Evolutionary conservation across 2,797 vertebrate genomes (phyloP).

Genomic region (Eulemur rubriventer): DNA sequence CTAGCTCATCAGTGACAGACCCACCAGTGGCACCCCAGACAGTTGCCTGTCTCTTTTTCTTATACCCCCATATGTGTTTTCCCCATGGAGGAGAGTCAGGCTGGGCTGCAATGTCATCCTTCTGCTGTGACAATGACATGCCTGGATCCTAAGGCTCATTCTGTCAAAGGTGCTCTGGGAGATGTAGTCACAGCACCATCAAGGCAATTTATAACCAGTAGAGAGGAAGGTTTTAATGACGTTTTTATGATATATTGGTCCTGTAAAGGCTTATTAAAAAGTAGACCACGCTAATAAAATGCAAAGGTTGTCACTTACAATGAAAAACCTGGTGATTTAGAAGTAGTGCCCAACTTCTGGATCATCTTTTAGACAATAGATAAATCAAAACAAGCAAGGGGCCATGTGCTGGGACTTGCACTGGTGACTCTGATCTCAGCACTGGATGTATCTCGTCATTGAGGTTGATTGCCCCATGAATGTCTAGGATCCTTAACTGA

Average conservation of each 20-base stretch:
- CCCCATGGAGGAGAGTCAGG: background rate
- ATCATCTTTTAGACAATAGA: slow-evolving; percentile 75
- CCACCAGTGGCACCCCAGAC: rapidly evolving
- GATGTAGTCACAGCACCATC: slow-evolving; percentile 63
- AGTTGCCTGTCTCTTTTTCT: background rate
- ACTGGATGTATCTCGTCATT: background rate
- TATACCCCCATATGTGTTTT: background rate
- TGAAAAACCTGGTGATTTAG: slow-evolving; percentile 82
- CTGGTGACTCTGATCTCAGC: slow-evolving; percentile 46
- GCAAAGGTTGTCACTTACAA: slow-evolving; percentile 81
- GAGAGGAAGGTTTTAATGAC: slow-evolving; percentile 74
- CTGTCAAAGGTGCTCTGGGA: slow-evolving; percentile 42
- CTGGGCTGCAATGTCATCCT: background rate
- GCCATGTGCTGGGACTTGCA: slow-evolving; percentile 49
- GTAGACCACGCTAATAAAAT: slow-evolving; percentile 81
- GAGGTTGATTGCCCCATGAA: background rate
- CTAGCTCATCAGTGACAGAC: background rate
- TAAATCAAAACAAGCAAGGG: slow-evolving; percentile 80
- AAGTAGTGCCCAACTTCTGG: slow-evolving; percentile 73
- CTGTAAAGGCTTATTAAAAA: slow-evolving; percentile 81
- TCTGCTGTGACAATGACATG: slow-evolving; percentile 18
- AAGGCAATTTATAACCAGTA: slow-evolving; percentile 75
- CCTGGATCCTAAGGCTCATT: background rate
- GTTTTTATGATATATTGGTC: slow-evolving; percentile 74
- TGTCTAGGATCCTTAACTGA: background rate